These are phyloP conservation scores for Sinocyclocheilus grahami DNA, from an alignment of 2,113 vertebrate species.

Conservation along the genomic window DNA sequence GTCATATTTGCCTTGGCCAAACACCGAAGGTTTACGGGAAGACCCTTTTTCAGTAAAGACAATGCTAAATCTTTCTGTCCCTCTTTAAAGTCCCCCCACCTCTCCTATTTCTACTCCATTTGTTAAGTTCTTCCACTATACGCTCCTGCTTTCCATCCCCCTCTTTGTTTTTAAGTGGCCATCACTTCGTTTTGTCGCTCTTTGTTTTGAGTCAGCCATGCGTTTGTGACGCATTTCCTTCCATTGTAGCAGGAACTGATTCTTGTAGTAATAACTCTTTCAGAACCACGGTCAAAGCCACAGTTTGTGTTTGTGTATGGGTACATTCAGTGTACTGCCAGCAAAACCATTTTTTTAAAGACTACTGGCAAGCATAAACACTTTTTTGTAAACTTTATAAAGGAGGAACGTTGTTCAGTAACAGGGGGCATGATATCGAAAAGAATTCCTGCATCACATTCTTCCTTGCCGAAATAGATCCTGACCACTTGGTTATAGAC, in stretches of 20 bases:
- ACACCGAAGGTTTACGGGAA: constrained; percentile 50
- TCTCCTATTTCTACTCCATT: constrained; percentile 65
- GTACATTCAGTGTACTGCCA: background rate
- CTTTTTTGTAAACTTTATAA: background rate
- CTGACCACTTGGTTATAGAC: background rate
- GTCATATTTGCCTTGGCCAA: constrained; percentile 59
- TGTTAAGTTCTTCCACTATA: constrained; percentile 74
- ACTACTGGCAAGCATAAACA: constrained; percentile 14
- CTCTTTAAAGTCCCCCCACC: constrained; percentile 67
- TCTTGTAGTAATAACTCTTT: constrained; percentile 47
- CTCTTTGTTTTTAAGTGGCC: constrained; percentile 61
- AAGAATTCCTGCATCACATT: constrained; percentile 5
- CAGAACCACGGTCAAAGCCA: constrained; percentile 61
- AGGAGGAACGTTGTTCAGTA: constrained; percentile 22
- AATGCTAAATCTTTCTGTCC: constrained; percentile 48
- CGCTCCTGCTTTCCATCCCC: constrained; percentile 63
- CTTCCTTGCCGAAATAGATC: background rate
- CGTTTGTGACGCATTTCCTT: constrained; percentile 78
- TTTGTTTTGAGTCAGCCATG: constrained; percentile 65
- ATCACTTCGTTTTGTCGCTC: constrained; percentile 70
- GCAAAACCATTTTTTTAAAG: background rate
- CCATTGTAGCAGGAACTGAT: constrained; percentile 77
- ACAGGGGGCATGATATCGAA: constrained; percentile 3
- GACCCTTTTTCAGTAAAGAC: constrained; percentile 62
- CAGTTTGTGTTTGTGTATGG: background rate